Evolutionary conservation across 1,140 invertebrate species (phyloP).

Genomic region (Nasonia longicornis): DNA sequence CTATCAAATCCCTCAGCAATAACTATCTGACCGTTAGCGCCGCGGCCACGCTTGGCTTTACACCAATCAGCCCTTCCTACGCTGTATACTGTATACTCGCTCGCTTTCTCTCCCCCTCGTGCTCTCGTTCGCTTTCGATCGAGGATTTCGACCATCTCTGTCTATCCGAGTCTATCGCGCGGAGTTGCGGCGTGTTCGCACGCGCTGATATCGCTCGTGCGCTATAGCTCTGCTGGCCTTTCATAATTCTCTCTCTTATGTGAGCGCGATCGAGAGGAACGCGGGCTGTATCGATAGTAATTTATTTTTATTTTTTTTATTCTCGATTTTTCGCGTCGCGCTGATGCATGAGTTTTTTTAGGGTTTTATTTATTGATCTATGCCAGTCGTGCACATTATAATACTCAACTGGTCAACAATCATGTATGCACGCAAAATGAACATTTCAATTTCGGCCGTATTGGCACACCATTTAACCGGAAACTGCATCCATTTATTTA

Average conservation of each 20-base stretch:
- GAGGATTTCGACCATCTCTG: not conserved
- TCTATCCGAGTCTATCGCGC: constrained; percentile 15
- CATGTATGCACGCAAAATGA: no score
- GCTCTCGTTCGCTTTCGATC: not conserved
- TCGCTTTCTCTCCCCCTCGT: not conserved
- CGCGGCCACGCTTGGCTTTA: constrained; percentile 37
- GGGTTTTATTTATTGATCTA: no score
- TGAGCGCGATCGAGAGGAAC: not conserved
- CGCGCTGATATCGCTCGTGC: not conserved
- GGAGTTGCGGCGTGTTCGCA: not conserved
- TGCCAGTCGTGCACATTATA: no score
- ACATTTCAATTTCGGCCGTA: no score
- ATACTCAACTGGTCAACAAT: no score
- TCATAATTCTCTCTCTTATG: constrained; percentile 23
- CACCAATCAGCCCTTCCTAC: constrained; percentile 24
- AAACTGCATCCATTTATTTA: no score
- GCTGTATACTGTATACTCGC: not conserved
- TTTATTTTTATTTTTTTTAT: not conserved
- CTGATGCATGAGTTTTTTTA: no score
- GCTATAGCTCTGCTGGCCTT: not conserved
- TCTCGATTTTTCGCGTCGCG: no score
- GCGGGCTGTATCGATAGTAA: not conserved
- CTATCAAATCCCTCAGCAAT: constrained; percentile 66
- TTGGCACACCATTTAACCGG: no score
- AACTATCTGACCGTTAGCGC: constrained; percentile 62